Percentiles rank a stretch among this genome's conserved stretches.
Conservation (phyloP, 2,113 vertebrate species). For the Chinchilla lanigera region DNA sequence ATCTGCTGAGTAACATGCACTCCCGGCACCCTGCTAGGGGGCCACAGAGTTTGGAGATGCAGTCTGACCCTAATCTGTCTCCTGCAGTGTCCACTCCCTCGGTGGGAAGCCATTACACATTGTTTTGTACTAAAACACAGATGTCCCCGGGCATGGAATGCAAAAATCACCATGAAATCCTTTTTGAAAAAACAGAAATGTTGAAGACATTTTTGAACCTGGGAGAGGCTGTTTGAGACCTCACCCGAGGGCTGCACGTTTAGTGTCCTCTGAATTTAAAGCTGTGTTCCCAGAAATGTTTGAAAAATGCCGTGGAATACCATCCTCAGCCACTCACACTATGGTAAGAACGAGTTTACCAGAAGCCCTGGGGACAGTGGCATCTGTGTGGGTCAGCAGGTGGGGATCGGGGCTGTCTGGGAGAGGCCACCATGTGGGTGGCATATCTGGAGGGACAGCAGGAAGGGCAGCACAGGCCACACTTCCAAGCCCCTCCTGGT, state of each 20-base stretch:
- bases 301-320: background rate
- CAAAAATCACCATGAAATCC: background rate
- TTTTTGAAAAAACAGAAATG: background rate
- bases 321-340: background rate
- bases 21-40: background rate
- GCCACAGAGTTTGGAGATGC: background rate
- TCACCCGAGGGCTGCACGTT: background rate
- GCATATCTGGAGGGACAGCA: background rate
- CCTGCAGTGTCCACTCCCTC: background rate
- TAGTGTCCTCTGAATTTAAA: background rate
- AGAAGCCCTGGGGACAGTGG: rapidly evolving
- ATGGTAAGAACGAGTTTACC: background rate
- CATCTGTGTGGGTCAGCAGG: too few relatives aligned
- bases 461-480: rapidly evolving
- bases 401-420: too few relatives aligned
- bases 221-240: background rate
- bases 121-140: background rate
- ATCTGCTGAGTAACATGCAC: background rate
- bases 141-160: background rate
- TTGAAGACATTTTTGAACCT: background rate
- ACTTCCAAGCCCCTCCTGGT: background rate
- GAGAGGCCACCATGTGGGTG: too few relatives aligned
- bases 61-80: too few relatives aligned
- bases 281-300: background rate
- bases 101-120: background rate